Conservation (phyloP, 2,113 vertebrate genomes). For the Gymnobelideus leadbeateri region DNA sequence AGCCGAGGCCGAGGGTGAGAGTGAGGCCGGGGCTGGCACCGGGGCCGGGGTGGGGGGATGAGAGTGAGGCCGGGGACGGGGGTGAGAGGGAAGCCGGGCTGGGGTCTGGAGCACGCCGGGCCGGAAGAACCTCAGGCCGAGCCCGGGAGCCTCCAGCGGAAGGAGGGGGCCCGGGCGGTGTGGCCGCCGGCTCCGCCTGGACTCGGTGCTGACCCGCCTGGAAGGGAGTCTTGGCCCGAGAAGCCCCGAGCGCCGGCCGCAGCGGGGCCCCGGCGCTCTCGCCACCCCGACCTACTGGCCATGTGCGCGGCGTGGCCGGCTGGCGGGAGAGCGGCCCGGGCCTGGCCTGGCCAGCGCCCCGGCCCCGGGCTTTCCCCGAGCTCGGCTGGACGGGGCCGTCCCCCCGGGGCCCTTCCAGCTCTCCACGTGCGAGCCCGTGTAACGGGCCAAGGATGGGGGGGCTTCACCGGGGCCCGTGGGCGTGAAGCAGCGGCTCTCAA, state of each 20-base stretch:
- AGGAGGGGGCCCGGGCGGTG: too few species aligned
- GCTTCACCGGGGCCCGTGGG: too few species aligned
- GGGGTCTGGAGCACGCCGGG: not conserved
- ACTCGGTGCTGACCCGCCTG: not conserved
- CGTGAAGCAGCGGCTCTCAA: too few species aligned
- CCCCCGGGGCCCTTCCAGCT: too few species aligned
- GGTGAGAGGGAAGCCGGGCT: not conserved
- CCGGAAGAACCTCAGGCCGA: too few species aligned
- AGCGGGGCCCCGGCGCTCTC: not conserved
- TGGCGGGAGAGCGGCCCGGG: not conserved
- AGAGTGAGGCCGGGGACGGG: not conserved
- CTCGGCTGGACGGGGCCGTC: too few species aligned
- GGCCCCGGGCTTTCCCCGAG: too few species aligned
- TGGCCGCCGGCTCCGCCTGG: not conserved
- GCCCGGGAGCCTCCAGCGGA: too few species aligned
- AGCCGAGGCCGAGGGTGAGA: not conserved
- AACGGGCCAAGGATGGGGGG: too few species aligned
- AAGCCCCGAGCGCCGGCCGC: not conserved
- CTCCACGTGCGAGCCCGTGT: too few species aligned
- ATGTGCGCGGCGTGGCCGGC: not conserved
- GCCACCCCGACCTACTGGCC: not conserved
- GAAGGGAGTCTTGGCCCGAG: not conserved
- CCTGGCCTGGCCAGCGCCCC: not conserved
- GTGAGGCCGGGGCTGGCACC: too few species aligned
- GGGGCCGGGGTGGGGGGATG: not conserved